phyloP scores from a whole-genome alignment of 2,888 invertebrate genomes.

The Sipunculus nudus region DNA sequence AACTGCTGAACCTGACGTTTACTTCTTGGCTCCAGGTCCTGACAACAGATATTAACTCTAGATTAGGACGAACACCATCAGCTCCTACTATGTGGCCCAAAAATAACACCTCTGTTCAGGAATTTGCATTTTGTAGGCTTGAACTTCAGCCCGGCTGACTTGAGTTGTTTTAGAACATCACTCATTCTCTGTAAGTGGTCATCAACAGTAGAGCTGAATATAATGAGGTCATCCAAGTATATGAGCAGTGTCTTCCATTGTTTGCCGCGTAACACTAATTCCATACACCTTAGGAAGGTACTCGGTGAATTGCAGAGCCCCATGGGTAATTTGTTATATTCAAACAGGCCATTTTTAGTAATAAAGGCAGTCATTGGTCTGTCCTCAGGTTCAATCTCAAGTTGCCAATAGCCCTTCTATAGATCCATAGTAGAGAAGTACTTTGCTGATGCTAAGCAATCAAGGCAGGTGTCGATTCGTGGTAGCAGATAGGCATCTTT shows the following conservation, averaged over 20 bases:
- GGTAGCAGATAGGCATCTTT: conserved; percentile 11
- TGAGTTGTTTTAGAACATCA: conserved; percentile 5
- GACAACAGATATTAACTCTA: conserved; percentile 4
- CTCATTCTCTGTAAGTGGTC: conserved; percentile 7
- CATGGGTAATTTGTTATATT: conserved; percentile 50
- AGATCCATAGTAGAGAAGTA: neutral
- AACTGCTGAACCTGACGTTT: neutral
- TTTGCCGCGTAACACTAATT: conserved; percentile 46
- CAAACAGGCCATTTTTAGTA: conserved; percentile 19
- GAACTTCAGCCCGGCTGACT: conserved; percentile 17
- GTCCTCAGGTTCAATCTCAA: conserved; percentile 6
- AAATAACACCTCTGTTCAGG: conserved; percentile 2
- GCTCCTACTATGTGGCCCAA: conserved; percentile 8
- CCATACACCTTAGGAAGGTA: conserved; percentile 56
- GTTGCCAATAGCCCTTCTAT: neutral
- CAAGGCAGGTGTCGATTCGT: conserved; percentile 15
- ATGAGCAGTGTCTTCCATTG: conserved; percentile 49
- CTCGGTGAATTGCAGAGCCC: conserved; percentile 36
- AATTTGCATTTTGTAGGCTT: conserved; percentile 20
- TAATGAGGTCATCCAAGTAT: conserved; percentile 61
- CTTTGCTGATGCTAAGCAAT: neutral
- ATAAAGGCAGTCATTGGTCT: neutral
- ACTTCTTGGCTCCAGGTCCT: conserved; percentile 4
- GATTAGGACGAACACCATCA: conserved; percentile 14
- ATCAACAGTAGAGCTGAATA: conserved; percentile 36